Conservation (phyloP, 1,140 invertebrate genomes). For the Cherax quadricarinatus region DNA sequence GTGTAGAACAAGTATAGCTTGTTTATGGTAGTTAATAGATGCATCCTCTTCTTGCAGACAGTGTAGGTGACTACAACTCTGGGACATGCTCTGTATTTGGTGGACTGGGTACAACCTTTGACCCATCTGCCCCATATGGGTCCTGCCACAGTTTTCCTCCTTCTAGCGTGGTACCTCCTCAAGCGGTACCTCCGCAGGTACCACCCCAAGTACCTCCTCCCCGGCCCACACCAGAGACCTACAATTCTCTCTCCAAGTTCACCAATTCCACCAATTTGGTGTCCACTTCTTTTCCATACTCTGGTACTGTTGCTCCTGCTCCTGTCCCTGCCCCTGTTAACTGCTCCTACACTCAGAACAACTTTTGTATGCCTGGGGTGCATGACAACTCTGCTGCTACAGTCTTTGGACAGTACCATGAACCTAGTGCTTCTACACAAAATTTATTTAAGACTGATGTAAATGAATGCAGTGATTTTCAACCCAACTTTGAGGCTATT, state of each 20-base stretch:
- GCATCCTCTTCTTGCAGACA: constrained; percentile 63
- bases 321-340: constrained; percentile 43
- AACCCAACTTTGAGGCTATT: constrained; percentile 61
- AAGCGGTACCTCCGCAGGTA: constrained; percentile 49
- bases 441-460: constrained; percentile 52
- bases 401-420: constrained; percentile 66
- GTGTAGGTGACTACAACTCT: constrained; percentile 69
- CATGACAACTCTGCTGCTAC: constrained; percentile 44
- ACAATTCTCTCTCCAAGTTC: constrained; percentile 65
- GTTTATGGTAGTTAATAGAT: constrained; percentile 34
- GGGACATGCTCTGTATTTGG: constrained; percentile 68
- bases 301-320: constrained; percentile 52
- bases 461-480: constrained; percentile 62
- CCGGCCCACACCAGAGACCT: constrained; percentile 51
- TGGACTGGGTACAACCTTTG: constrained; percentile 58
- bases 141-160: constrained; percentile 60
- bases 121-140: constrained; percentile 62
- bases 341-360: constrained; percentile 64
- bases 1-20: constrained; percentile 6
- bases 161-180: constrained; percentile 54
- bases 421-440: constrained; percentile 44
- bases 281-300: constrained; percentile 60
- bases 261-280: constrained; percentile 58
- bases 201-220: constrained; percentile 44
- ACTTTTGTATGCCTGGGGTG: constrained; percentile 60